These are phyloP conservation scores for Hippocampus abdominalis DNA, from an alignment of 2,113 vertebrate genomes.

Conservation along the genomic window DNA sequence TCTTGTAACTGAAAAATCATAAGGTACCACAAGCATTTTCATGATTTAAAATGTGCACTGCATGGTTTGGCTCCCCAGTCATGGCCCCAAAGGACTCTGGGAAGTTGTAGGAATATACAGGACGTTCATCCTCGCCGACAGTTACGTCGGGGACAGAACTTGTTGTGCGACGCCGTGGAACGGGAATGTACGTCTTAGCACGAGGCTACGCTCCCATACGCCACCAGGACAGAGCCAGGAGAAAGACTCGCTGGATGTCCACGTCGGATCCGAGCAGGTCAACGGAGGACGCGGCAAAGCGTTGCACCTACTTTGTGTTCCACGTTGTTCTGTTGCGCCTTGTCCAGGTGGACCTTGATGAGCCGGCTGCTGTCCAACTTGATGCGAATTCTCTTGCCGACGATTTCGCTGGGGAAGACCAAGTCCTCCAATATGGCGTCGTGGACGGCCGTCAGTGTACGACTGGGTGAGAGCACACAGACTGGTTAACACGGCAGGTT, in stretches of 20 bases:
- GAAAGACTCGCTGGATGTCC: slow-evolving; percentile 62
- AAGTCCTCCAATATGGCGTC: slow-evolving; percentile 97
- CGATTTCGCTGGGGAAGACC: slow-evolving; percentile 97
- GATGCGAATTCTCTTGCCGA: slow-evolving; percentile 94
- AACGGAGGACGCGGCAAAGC: neutral
- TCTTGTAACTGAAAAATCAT: too few relatives aligned
- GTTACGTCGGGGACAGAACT: slow-evolving; percentile 59
- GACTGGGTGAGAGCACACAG: slow-evolving; percentile 65
- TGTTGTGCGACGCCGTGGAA: slow-evolving; percentile 69
- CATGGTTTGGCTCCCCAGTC: slow-evolving; percentile 73
- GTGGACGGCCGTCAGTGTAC: slow-evolving; percentile 90
- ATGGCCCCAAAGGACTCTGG: slow-evolving; percentile 57
- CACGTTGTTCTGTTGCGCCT: slow-evolving; percentile 98
- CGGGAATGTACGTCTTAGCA: slow-evolving; percentile 67
- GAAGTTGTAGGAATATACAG: slow-evolving; percentile 76
- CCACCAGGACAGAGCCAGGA: slow-evolving; percentile 77
- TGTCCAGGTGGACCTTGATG: slow-evolving; percentile 98
- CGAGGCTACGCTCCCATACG: slow-evolving; percentile 68
- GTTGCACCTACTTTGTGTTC: slow-evolving; percentile 87
- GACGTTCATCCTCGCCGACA: slow-evolving; percentile 53
- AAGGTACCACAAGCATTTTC: too few relatives aligned
- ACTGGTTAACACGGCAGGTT: neutral
- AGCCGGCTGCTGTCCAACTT: slow-evolving; percentile 95
- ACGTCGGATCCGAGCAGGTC: slow-evolving; percentile 23
- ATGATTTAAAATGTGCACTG: slow-evolving; percentile 50